Conservation (phyloP, 2,888 invertebrate genomes). For the Acleris cristana region DNA sequence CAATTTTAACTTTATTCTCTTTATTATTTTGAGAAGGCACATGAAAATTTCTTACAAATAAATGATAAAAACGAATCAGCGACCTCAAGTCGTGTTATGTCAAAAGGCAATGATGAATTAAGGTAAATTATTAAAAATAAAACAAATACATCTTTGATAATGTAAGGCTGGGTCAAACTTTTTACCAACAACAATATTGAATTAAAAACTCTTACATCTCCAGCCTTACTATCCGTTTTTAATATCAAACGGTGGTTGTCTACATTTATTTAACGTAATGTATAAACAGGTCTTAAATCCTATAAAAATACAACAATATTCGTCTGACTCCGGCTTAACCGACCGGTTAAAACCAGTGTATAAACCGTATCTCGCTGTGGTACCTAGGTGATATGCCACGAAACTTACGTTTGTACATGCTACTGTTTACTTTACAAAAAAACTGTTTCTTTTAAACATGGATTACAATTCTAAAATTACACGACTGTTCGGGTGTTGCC, state of each 20-base stretch:
- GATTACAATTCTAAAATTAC: conserved; percentile 42
- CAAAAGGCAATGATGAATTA: conserved; percentile 22
- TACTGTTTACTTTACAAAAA: conserved; percentile 52
- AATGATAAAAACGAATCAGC: conserved; percentile 59
- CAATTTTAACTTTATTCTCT: conserved; percentile 62
- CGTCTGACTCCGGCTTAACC: conserved; percentile 55
- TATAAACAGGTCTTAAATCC: conserved; percentile 72
- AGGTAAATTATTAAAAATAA: conserved; percentile 12
- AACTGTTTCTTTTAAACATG: conserved; percentile 51
- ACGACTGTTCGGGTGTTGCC: conserved; percentile 33
- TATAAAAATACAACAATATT: conserved; percentile 81
- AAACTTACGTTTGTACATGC: conserved; percentile 60
- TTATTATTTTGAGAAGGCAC: conserved; percentile 81
- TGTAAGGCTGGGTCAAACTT: conserved; percentile 22
- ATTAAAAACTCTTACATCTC: conserved; percentile 7
- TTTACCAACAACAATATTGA: conserved; percentile 10
- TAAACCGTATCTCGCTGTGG: conserved; percentile 58
- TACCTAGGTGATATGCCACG: conserved; percentile 78
- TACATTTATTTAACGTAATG: conserved; percentile 52
- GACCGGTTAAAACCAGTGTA: conserved; percentile 39
- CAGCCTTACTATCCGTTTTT: conserved; percentile 13
- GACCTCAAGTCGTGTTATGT: conserved; percentile 33
- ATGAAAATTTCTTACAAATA: conserved; percentile 80
- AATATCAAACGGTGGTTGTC: conserved; percentile 19
- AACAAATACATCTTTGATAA: conserved; percentile 22